Evolutionary conservation across 2,797 vertebrate species (phyloP).

Genomic region (Neostethus bicornis): DNA sequence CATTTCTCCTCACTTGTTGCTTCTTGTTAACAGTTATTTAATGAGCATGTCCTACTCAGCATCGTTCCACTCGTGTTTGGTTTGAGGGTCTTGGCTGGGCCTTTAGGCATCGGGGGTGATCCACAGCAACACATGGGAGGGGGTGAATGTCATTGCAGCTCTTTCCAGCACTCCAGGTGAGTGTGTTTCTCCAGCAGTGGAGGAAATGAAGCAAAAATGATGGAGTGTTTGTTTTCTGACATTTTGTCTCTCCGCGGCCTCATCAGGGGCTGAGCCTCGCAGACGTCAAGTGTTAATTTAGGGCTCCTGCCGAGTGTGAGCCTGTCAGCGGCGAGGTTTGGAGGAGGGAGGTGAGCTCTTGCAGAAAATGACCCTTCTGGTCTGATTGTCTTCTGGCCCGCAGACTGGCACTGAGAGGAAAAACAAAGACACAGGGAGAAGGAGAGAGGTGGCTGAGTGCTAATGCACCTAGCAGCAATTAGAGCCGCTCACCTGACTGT

Average conservation of each 20-base stretch:
- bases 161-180: slow-evolving; percentile 84
- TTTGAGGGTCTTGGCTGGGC: slow-evolving; percentile 73
- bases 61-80: slow-evolving; percentile 36
- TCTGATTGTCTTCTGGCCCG: slow-evolving; percentile 87
- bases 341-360: slow-evolving; percentile 89
- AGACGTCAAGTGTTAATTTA: slow-evolving; percentile 90
- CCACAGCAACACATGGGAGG: slow-evolving; percentile 69
- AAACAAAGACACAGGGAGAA: slow-evolving; percentile 71
- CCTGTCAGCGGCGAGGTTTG: slow-evolving; percentile 72
- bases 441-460: slow-evolving; percentile 67
- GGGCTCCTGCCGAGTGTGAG: slow-evolving; percentile 86
- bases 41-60: slow-evolving; percentile 35
- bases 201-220: slow-evolving; percentile 90
- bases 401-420: slow-evolving; percentile 82
- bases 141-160: slow-evolving; percentile 80
- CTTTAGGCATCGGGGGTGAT: slow-evolving; percentile 69
- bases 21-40: slow-evolving; percentile 45
- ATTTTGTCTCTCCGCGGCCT: slow-evolving; percentile 81
- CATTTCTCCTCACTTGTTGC: slow-evolving; percentile 20
- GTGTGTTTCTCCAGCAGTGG: slow-evolving; percentile 81
- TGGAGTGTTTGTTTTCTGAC: slow-evolving; percentile 91
- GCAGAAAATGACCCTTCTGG: slow-evolving; percentile 92
- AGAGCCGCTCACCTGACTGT: slow-evolving; percentile 78
- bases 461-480: slow-evolving; percentile 81
- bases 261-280: slow-evolving; percentile 83